Evolutionary conservation across 2,797 vertebrate genomes (phyloP).

Genomic region (Labroides dimidiatus): DNA sequence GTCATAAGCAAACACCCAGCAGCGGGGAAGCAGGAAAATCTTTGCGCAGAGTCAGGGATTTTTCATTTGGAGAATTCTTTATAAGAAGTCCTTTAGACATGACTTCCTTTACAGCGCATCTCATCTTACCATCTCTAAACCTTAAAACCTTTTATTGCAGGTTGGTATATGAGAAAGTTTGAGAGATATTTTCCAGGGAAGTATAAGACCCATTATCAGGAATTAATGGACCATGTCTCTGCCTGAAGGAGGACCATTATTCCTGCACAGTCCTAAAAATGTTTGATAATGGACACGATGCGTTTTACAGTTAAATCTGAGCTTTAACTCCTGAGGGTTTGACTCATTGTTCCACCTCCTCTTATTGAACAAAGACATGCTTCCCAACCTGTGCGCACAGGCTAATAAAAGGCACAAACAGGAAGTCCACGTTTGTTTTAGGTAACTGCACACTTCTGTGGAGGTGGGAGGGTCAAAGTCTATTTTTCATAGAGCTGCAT

Average conservation of each 20-base stretch:
- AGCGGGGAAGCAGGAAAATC: background rate
- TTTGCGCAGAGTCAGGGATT: too few species aligned
- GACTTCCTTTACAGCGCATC: background rate
- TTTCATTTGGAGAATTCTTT: background rate
- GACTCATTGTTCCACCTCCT: too few species aligned
- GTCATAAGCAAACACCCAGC: background rate
- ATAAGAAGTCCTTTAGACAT: background rate
- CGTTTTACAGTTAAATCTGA: too few species aligned
- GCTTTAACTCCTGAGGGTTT: too few species aligned
- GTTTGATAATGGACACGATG: too few species aligned
- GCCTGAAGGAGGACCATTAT: too few species aligned
- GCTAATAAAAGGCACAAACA: conserved; percentile 31
- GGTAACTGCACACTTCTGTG: conserved; percentile 24
- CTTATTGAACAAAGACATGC: too few species aligned
- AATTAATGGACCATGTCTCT: background rate
- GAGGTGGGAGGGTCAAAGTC: conserved; percentile 19
- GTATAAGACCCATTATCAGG: background rate
- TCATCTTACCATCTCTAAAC: background rate
- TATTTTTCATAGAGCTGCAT: conserved; percentile 20
- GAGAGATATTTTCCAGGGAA: background rate
- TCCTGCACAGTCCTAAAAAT: too few species aligned
- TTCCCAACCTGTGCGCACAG: background rate
- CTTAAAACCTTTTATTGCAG: conserved; percentile 5
- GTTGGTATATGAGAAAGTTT: background rate
- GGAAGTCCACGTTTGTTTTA: conserved; percentile 24